Percentiles rank a stretch among this genome's conserved stretches.
These are phyloP conservation scores for Lochmaea capreae DNA, from an alignment of 2,888 invertebrate species.

Conservation along the genomic window DNA sequence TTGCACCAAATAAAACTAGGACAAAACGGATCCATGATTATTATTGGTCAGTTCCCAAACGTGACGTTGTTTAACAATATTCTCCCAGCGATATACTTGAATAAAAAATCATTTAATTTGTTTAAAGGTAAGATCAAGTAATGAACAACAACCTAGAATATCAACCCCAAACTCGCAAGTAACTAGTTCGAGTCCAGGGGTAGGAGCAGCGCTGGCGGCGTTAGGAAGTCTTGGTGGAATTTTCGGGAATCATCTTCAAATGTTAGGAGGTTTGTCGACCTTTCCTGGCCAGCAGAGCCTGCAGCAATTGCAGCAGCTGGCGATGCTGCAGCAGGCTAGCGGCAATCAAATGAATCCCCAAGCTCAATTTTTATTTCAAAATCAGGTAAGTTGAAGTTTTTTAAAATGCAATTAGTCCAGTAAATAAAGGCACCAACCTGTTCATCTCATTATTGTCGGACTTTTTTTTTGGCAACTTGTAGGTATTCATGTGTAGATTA, in stretches of 20 bases:
- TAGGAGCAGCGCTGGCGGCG: constrained; percentile 68
- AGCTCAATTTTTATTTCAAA: constrained; percentile 81
- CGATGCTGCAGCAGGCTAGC: constrained; percentile 66
- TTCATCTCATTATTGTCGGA: too few species aligned
- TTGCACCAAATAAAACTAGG: too few species aligned
- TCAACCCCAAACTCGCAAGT: constrained; percentile 63
- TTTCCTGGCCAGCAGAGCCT: constrained; percentile 75
- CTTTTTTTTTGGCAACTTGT: too few species aligned
- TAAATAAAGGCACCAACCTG: too few species aligned
- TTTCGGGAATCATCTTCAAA: constrained; percentile 63
- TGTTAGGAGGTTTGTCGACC: constrained; percentile 66
- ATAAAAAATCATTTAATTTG: too few species aligned
- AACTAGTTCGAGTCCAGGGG: constrained; percentile 62
- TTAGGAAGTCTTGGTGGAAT: constrained; percentile 63
- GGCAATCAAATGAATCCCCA: constrained; percentile 67
- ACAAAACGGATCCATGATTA: too few species aligned
- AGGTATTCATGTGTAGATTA: too few species aligned
- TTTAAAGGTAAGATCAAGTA: constrained; percentile 62
- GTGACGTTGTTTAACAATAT: too few species aligned
- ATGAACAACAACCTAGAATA: constrained; percentile 59
- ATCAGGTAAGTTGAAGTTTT: constrained; percentile 70
- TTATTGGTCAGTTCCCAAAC: too few species aligned
- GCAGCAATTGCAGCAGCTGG: constrained; percentile 74
- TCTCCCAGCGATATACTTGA: too few species aligned
- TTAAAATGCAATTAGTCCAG: not conserved